Percentiles rank a stretch among this genome's conserved stretches.
Conservation (phyloP, 2,888 invertebrate species). For the Torymus aiolomorphi region DNA sequence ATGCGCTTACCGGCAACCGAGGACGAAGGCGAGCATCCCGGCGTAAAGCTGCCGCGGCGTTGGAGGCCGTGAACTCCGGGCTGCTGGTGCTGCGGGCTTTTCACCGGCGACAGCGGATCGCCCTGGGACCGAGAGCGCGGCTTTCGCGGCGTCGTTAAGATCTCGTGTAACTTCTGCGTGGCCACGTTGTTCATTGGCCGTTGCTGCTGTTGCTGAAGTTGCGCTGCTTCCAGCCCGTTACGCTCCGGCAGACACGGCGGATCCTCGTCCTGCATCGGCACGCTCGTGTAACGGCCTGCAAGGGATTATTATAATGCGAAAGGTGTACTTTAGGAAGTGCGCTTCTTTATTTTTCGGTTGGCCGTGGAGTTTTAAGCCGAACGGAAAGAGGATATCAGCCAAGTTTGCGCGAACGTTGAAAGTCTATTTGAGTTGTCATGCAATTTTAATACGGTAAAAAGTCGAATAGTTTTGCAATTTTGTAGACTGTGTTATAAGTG, state of each 20-base stretch:
- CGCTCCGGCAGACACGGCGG: conserved; percentile 73
- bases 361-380: background rate
- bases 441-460: too few species aligned
- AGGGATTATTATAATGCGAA: conserved; percentile 29
- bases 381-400: too few species aligned
- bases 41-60: conserved; percentile 75
- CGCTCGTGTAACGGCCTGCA: conserved; percentile 71
- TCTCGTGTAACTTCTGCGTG: conserved; percentile 86
- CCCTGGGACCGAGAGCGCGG: conserved; percentile 66
- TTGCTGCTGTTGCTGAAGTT: conserved; percentile 59
- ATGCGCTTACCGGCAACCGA: conserved; percentile 33
- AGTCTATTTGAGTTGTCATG: too few species aligned
- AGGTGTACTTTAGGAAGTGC: background rate
- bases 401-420: too few species aligned
- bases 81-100: conserved; percentile 38
- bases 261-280: conserved; percentile 71
- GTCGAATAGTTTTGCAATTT: too few species aligned
- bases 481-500: too few species aligned
- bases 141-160: conserved; percentile 85
- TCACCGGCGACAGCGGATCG: conserved; percentile 40
- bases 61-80: conserved; percentile 70
- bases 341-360: background rate
- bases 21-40: conserved; percentile 67
- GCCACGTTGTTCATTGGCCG: conserved; percentile 81
- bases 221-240: conserved; percentile 64